Base-by-base conservation (phyloP, 2,888 invertebrate genomes). In the Tineola bisselliella region DNA sequence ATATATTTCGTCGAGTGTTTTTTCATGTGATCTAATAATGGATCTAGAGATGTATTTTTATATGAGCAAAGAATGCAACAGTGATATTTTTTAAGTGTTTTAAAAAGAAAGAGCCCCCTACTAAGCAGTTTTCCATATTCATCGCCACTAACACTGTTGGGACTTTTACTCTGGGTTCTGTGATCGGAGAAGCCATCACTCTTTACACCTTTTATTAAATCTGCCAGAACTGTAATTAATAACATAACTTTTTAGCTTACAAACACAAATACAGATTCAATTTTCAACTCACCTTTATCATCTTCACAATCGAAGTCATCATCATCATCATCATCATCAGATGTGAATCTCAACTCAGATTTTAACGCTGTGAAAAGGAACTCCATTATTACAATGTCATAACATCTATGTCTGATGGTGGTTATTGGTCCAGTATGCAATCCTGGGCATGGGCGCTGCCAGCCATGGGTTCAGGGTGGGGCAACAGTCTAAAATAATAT, bases 61-160 rank as follows among this genome's bases (percentile, higher is more conserved):
- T 81, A 77, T 0, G 79, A 73, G 59, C 87, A 87, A 31, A 84
- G 69, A 0, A 79, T 69, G 61, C 87, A 87, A 0, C 76, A 69
- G 57, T 74, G 84, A 0, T 71, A 65, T 60, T 79, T 77, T 61
- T 78, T 80, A 1, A 72, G 66, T 1, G 84, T 79, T 68, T 81
- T 86, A 64, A 87, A 87, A 0, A 86, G 87, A 63, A 87, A 84
- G 0, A 86, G 65, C 0, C 87, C 87, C 0, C 67, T 64, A 38
- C 69, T 64, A 0, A 87, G 48, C 77, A 87, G 75, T 8, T 19
- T 12, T 19, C 2, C 8, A 25, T n/a, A 54, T 6, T 11, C n/a
- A 18, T 12, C 15, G 4, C 15, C 15, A 17, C 10, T 52, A 13
- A 43, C 13, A 43, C 8, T 5, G 13, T n/a, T 43, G 4, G 43